phyloP scores from a whole-genome alignment of 2,888 invertebrate genomes.

The Heteromurus nitidus region DNA sequence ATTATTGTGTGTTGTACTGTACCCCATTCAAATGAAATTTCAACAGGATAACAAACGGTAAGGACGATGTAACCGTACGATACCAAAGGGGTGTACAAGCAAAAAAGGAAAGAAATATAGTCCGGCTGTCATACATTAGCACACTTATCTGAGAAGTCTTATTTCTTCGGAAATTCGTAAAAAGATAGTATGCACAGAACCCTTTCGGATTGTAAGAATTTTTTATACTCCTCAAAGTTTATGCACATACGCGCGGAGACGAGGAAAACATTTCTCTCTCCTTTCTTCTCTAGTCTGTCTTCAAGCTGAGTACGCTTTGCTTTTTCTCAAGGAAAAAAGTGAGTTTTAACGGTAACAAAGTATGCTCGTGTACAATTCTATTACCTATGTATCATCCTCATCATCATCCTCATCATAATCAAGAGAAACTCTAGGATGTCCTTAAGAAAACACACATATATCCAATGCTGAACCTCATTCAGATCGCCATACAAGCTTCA shows the following conservation, averaged over 20 bases:
- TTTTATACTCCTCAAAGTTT: slow-evolving; percentile 29
- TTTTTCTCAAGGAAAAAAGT: slow-evolving; percentile 5
- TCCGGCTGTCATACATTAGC: slow-evolving; percentile 40
- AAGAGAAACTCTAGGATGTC: slow-evolving; percentile 2
- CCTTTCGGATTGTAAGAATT: slow-evolving; percentile 30
- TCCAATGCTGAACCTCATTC: neutral
- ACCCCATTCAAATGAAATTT: slow-evolving; percentile 55
- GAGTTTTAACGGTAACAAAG: slow-evolving; percentile 45
- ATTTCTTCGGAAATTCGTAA: slow-evolving; percentile 61
- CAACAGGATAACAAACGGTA: slow-evolving; percentile 56
- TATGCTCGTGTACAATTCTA: slow-evolving; percentile 58
- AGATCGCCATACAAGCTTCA: slow-evolving; percentile 8
- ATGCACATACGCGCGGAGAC: slow-evolving; percentile 28
- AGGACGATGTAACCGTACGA: no score
- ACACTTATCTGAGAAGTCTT: slow-evolving; percentile 51
- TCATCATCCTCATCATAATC: slow-evolving; percentile 31
- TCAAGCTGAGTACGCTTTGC: neutral
- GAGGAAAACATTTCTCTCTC: slow-evolving; percentile 3
- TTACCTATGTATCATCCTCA: slow-evolving; percentile 59
- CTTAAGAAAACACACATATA: neutral
- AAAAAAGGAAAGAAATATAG: slow-evolving; percentile 1
- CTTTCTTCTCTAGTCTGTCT: slow-evolving; percentile 10
- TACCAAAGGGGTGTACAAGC: neutral
- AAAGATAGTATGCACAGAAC: slow-evolving; percentile 50
- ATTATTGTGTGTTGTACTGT: slow-evolving; percentile 33